Evolutionary conservation across 2,888 invertebrate genomes (phyloP).

Genomic region (Portevinia maculata): DNA sequence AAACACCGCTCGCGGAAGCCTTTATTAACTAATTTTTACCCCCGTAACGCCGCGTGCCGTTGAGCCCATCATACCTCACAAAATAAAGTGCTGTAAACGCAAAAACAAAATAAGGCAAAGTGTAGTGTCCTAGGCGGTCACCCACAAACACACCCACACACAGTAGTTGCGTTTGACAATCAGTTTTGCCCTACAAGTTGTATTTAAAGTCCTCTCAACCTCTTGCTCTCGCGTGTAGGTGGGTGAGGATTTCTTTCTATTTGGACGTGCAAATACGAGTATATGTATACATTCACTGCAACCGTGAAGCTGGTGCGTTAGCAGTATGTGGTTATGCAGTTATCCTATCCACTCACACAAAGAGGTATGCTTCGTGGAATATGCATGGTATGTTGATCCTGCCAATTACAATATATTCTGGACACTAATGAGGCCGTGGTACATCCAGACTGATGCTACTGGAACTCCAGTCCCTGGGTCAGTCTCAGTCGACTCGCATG

Average conservation of each 20-base stretch:
- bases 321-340: slow-evolving; percentile 48
- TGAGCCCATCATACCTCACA: slow-evolving; percentile 1
- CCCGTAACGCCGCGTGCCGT: not conserved
- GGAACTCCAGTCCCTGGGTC: slow-evolving; percentile 14
- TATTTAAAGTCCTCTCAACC: slow-evolving; percentile 27
- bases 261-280: slow-evolving; percentile 28
- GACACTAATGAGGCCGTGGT: slow-evolving; percentile 41
- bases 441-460: slow-evolving; percentile 22
- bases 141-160: not conserved
- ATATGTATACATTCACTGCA: slow-evolving; percentile 23
- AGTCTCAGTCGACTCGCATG: not conserved
- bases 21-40: slow-evolving; percentile 53
- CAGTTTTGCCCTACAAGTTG: slow-evolving; percentile 35
- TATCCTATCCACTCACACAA: slow-evolving; percentile 26
- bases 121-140: slow-evolving; percentile 12
- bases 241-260: slow-evolving; percentile 9
- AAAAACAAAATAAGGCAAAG: slow-evolving; percentile 35
- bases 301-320: slow-evolving; percentile 40
- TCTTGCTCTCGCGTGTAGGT: not conserved
- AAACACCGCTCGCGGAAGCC: slow-evolving; percentile 30
- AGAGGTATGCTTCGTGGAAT: not conserved
- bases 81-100: slow-evolving; percentile 31
- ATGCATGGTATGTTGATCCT: not conserved
- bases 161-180: not conserved
- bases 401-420: slow-evolving; percentile 29